Evolutionary conservation across 53 echinoderm and acorn worm species (phyloP).

Genomic region (Pentamera pediparva): DNA sequence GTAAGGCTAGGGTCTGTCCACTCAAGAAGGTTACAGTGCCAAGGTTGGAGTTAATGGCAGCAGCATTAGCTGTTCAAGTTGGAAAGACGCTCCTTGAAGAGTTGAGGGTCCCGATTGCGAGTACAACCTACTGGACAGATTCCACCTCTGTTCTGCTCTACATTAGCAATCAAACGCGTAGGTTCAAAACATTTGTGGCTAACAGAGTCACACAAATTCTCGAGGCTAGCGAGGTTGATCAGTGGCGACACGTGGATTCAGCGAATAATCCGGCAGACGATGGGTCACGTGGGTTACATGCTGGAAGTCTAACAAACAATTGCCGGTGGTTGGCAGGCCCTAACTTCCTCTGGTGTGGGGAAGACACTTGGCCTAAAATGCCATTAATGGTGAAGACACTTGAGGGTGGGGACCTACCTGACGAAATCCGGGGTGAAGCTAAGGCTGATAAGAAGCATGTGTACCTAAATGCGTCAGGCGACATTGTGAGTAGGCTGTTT

Average conservation of each 20-base stretch:
- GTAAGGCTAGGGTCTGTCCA: constrained; percentile 38
- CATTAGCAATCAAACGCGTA: constrained; percentile 27
- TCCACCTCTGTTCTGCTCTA: constrained; percentile 44
- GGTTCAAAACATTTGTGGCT: constrained; percentile 53
- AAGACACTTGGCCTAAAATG: constrained; percentile 34
- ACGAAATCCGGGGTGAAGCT: background rate
- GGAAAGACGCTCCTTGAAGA: constrained; percentile 1
- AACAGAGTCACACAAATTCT: constrained; percentile 48
- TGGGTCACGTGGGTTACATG: constrained; percentile 12
- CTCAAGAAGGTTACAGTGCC: constrained; percentile 35
- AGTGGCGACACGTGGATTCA: constrained; percentile 48
- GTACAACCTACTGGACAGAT: constrained; percentile 40
- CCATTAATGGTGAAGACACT: background rate
- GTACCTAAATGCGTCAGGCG: background rate
- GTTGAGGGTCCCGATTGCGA: constrained; percentile 9
- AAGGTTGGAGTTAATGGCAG: constrained; percentile 36
- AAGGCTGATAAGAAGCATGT: background rate
- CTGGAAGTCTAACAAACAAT: background rate
- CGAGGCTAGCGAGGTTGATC: background rate
- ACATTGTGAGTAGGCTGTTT: background rate
- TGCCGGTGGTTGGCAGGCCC: constrained; percentile 45
- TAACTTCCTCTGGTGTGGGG: constrained; percentile 26
- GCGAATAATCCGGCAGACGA: constrained; percentile 35
- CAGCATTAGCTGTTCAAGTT: constrained; percentile 11
- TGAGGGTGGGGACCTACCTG: background rate